Evolutionary conservation across 2,797 vertebrate genomes (phyloP).

Genomic region (Ispidina picta): DNA sequence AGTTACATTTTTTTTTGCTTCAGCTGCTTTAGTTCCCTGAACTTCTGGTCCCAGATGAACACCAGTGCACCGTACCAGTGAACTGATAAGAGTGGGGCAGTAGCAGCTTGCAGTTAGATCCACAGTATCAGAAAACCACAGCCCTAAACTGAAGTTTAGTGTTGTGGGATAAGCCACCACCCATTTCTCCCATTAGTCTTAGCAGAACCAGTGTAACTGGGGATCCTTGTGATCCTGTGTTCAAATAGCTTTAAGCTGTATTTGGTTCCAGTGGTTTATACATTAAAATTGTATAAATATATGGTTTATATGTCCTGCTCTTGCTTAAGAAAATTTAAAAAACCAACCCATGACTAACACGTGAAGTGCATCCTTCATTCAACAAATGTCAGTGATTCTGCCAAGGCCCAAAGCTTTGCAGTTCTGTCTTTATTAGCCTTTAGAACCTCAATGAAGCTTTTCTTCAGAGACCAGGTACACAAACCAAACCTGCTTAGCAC

Average conservation of each 20-base stretch:
- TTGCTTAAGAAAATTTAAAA: not conserved
- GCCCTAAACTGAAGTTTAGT: not conserved
- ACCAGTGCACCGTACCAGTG: not conserved
- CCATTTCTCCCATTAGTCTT: not conserved
- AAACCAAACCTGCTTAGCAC: not conserved
- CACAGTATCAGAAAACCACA: conserved; percentile 24
- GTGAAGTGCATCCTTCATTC: not conserved
- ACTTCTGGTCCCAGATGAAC: not conserved
- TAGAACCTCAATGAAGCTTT: not conserved
- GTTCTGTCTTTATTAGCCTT: not conserved
- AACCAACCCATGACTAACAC: not conserved
- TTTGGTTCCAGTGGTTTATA: not conserved
- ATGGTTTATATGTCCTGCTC: not conserved
- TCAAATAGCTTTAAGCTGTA: not conserved
- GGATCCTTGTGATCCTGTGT: not conserved
- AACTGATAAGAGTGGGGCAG: not conserved
- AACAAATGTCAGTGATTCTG: not conserved
- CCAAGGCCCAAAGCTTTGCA: not conserved
- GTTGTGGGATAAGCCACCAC: not conserved
- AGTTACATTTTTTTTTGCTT: conserved; percentile 18
- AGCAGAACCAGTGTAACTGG: not conserved
- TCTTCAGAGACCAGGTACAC: not conserved
- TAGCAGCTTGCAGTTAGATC: not conserved
- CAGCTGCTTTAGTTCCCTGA: conserved; percentile 12
- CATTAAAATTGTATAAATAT: not conserved